Base-by-base conservation (phyloP, 92 coral and sea anemone species). In the Micromussa lordhowensis region DNA sequence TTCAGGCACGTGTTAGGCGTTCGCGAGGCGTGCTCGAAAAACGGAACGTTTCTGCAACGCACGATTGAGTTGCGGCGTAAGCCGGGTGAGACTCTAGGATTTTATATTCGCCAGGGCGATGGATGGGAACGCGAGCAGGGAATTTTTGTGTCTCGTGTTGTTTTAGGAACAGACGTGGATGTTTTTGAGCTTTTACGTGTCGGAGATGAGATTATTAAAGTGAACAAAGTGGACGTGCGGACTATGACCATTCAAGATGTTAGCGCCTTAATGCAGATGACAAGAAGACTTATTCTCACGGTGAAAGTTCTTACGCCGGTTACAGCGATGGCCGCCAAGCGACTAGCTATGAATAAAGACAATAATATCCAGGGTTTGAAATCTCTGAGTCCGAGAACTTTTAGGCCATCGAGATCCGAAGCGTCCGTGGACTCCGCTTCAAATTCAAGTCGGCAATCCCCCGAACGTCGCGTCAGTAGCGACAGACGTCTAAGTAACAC, bases 71-170 rank as follows among this genome's bases (percentile, higher is more conserved):
- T 98, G 9, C 95, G 95, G 55, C 96, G 98, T 75, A 96, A 98
- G 70, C 99, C 99, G 61, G 99, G 99, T 8, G 99, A 96, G 71
- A 89, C 99, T 26, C 88, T 98, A 55, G 99, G 99, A 21, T 98
- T 98, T 98, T 98, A 96, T 90, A 98, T 98, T 90, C 99, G 99
- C 17, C 99, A 98, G 79, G 99, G 99, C 64, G 99, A 98, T 79
- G 99, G 99, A 16, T 98, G 99, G 99, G 97, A 96, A 34, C 91
- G 98, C 11, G 96, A 94, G 10, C 98, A 98, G 30, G 99, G 99
- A 4, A 96, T 98, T 53, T 98, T 98, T 89, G 98, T 98, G 21
- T 98, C 99, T 63, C 96, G 99, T 81, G 98, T 98, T 32, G 99
- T 98, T 5, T 75, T 98, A 16, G 99, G 99, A 13, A 98, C 99